Evolutionary conservation across 2,113 vertebrate genomes (phyloP), one percentile per base, ranked within the genome.

Genomic region (Xiphophorus couchianus): DNA sequence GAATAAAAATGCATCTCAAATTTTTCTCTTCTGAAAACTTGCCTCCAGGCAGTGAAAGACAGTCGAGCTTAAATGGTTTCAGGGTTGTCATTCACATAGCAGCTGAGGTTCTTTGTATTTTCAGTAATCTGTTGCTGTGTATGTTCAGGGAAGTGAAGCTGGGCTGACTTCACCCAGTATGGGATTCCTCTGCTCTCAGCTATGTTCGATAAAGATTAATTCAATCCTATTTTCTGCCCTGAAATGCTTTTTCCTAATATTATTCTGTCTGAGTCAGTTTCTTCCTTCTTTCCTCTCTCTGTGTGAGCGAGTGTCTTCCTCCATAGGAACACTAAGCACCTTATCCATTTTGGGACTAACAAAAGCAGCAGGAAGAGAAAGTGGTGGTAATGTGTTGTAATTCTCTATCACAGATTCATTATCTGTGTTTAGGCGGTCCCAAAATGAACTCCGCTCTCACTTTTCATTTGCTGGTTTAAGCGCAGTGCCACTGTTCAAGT

Each of bases 201-300:
- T 72, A 76, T 71, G 80, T 94, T 94, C 95, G 94, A 95, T 94
- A 90, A 93, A 96, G 94, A 96, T 95, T 94, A 95, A 94, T 90
- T 74, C 91, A 94, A 91, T 94, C 93, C 94, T 89, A 86, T 95
- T 96, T 95, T 93, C 94, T 93, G 85, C 92, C 87, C 84, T 91
- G 89, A 94, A 94, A 96, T 96, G 92, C 94, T 94, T 94, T 93
- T 58, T 92, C 82, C 90, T 92, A 91, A 92, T 93, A 88, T 93
- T 89, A 90, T 85, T 93, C 93, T 93, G 85, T 89, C 63, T 70
- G 80, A 85, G 65, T 83, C 80, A 65, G 68, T 60, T 27, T 35
- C 71, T 39, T 48, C 61, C 78, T 9, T 67, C 28, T 85, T 9
- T 39, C 35, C 17, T 30, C 30, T 39, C 58, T 68, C 17, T 48